Conservation (phyloP, 2,888 invertebrate genomes). For the Plebejus melissa region DNA sequence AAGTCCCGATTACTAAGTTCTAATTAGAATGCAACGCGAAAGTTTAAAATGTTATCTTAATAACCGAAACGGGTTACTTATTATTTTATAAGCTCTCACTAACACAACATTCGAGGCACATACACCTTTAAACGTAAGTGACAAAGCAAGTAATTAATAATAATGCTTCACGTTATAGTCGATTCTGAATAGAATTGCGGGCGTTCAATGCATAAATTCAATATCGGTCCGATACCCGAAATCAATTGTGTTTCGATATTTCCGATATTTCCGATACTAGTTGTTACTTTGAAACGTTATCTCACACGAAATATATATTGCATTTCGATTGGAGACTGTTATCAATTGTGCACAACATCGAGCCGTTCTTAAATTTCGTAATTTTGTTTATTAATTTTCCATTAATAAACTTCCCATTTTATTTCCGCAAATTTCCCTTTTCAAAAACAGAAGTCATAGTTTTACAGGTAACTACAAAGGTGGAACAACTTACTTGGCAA, state of each 20-base stretch:
- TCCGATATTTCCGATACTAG: constrained; percentile 25
- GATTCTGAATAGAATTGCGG: constrained; percentile 26
- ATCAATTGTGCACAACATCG: neutral
- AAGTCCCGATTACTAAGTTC: too few species aligned
- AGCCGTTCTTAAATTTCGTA: neutral
- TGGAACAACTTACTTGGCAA: neutral
- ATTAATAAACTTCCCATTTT: neutral
- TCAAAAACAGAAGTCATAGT: neutral
- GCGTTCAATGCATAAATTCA: constrained; percentile 29
- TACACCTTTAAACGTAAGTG: neutral
- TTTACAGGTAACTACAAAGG: neutral
- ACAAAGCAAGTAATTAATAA: neutral
- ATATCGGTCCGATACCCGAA: constrained; percentile 27
- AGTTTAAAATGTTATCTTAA: too few species aligned
- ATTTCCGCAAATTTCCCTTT: neutral
- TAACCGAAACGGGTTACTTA: too few species aligned
- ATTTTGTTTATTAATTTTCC: constrained; percentile 2
- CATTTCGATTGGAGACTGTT: constrained; percentile 13
- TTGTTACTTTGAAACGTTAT: constrained; percentile 28
- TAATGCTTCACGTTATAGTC: neutral
- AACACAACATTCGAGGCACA: neutral
- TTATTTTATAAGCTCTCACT: too few species aligned
- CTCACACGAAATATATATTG: constrained; percentile 20
- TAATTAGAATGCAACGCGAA: too few species aligned
- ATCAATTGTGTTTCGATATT: constrained; percentile 30